phyloP scores from a whole-genome alignment of 2,113 vertebrate genomes.

The Opisthocomus hoazin region DNA sequence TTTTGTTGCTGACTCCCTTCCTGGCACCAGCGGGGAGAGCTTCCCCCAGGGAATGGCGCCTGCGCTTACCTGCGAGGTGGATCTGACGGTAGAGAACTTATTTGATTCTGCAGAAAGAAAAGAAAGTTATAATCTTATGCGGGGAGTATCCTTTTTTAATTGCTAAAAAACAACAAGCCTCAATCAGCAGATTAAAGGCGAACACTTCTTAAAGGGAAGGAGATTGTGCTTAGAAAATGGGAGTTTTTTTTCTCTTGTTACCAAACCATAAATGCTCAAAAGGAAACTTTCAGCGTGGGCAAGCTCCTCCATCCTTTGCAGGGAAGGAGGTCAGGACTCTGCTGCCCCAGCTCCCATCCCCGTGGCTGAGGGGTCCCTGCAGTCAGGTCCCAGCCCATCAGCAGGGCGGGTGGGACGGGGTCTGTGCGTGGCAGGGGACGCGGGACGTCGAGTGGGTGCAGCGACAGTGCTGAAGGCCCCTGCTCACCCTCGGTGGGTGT shows the following conservation, averaged over 20 bases:
- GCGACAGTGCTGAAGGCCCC: constrained; percentile 2
- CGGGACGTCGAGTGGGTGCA: too few relatives aligned
- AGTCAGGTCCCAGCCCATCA: too few relatives aligned
- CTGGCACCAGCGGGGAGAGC: background rate
- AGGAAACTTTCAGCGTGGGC: background rate
- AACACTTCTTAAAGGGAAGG: background rate
- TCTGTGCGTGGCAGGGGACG: background rate
- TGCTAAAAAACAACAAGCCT: background rate
- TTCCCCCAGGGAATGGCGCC: background rate
- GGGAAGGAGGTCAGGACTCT: accelerated
- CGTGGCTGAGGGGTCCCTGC: background rate
- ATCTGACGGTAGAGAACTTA: background rate
- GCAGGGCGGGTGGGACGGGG: too few relatives aligned
- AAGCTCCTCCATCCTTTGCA: background rate
- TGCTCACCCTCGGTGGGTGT: background rate
- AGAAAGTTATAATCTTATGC: background rate
- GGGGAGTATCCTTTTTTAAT: background rate
- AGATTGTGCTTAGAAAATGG: background rate
- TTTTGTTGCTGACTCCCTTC: background rate
- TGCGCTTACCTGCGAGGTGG: background rate
- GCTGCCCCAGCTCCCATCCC: background rate
- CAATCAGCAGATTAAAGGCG: background rate
- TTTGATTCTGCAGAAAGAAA: background rate
- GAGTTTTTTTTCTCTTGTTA: background rate
- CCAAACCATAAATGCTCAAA: background rate